A percentile compares a stretch with the other conserved stretches of the same genome.
phyloP scores from a whole-genome alignment of 2,797 vertebrate genomes.

The Sarcophilus harrisii region DNA sequence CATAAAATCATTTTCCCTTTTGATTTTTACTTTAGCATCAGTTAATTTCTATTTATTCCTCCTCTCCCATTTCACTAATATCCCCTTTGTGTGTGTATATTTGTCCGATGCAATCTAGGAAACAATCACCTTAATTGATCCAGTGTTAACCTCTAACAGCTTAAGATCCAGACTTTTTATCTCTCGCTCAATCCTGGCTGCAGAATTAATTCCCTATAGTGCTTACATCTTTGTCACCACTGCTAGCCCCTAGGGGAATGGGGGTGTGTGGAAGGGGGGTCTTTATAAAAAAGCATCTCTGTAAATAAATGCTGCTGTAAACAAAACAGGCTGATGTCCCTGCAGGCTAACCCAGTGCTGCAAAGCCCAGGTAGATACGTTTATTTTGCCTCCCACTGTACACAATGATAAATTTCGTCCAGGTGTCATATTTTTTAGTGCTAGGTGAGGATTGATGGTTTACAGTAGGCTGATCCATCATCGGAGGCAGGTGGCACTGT shows the following conservation, averaged over 20 bases:
- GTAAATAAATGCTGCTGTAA: slow-evolving; percentile 87
- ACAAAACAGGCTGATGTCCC: slow-evolving; percentile 85
- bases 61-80: slow-evolving; percentile 82
- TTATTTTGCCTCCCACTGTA: slow-evolving; percentile 83
- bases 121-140: slow-evolving; percentile 88
- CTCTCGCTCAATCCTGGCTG: slow-evolving; percentile 75
- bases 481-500: slow-evolving; percentile 94
- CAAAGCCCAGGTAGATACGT: slow-evolving; percentile 85
- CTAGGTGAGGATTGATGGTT: slow-evolving; percentile 96
- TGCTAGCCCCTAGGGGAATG: background rate
- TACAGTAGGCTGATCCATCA: slow-evolving; percentile 96
- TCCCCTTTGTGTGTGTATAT: slow-evolving; percentile 79
- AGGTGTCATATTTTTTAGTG: slow-evolving; percentile 94
- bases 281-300: slow-evolving; percentile 69
- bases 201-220: slow-evolving; percentile 84
- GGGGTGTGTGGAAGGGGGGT: background rate
- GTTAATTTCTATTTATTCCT: slow-evolving; percentile 85
- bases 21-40: slow-evolving; percentile 79
- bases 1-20: slow-evolving; percentile 79
- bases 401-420: slow-evolving; percentile 97
- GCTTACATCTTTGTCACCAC: slow-evolving; percentile 81
- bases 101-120: slow-evolving; percentile 85
- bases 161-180: slow-evolving; percentile 81
- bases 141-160: slow-evolving; percentile 83
- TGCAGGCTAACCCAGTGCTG: slow-evolving; percentile 71